Evolutionary conservation across 2,797 vertebrate genomes (phyloP), one percentile per base, ranked within the genome.

Genomic region (Tolypeutes matacus): DNA sequence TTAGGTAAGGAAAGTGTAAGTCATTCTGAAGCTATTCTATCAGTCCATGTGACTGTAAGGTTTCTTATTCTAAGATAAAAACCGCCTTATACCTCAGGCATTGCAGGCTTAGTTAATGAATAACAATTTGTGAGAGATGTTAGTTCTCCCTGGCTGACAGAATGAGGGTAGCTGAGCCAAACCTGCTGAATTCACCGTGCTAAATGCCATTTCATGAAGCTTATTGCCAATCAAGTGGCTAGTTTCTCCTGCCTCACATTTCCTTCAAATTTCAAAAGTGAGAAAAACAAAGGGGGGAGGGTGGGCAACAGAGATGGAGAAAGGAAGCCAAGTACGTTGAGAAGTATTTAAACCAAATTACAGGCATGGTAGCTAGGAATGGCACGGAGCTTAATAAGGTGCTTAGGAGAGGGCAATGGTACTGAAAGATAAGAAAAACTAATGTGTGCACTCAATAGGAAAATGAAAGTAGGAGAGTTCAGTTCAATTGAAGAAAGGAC

Each of bases 201-300:
- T 36, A 83, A 86, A 81, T 80, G 25, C 17, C 60, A 70, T 15
- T 1, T 83, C n/a, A 17, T 31, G 65, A 89, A 70, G 46, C 60
- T 80, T 73, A 39, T 76, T 81, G 64, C 46, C 77, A 51, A 51
- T 65, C 12, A 42, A 29, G 23, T 34, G 27, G 20, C 42, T 89
- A 11, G 25, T 65, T 25, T 70, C 39, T 89, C n/a, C 17, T 87
- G 70, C 39, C n/a, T 87, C 60, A 76, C 60, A 31, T 93, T 62
- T 83, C 17, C 42, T 78, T 73, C 23, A 69, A 5, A 18, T 39
- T 56, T 64, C 65, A 42, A 65, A 80, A 18, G 36, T 23, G 27
- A 69, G 53, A 46, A 51, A 86, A 92, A 82, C 34, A 69, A 92
- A 96, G 91, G 65, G 73, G 31, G 18, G 73, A 27, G 18, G 42